These are phyloP conservation scores for Heliconius sara DNA, from an alignment of 2,888 invertebrate species.

Conservation along the genomic window DNA sequence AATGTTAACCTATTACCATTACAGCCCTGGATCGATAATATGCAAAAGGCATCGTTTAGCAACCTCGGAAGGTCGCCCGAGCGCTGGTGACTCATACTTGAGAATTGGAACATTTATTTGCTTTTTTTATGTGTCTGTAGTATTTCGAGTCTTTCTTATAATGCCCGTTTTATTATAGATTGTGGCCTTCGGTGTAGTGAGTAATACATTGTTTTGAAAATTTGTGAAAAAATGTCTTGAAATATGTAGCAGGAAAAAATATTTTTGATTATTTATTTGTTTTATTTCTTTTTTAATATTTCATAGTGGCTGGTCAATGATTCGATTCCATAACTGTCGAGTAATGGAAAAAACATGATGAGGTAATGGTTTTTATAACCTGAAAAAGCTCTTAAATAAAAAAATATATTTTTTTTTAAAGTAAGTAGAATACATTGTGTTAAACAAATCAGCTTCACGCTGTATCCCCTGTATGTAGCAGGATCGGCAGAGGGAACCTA, in stretches of 20 bases:
- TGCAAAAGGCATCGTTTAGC: constrained; percentile 70
- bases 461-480: too few relatives aligned
- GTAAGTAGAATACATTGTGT: too few relatives aligned
- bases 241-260: not conserved
- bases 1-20: constrained; percentile 50
- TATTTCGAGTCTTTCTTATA: constrained; percentile 31
- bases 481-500: too few relatives aligned
- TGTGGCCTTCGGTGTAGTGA: constrained; percentile 15
- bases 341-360: too few relatives aligned
- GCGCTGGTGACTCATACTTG: constrained; percentile 62
- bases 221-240: not conserved
- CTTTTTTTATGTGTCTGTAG: constrained; percentile 40
- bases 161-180: constrained; percentile 32
- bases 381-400: too few relatives aligned
- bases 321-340: too few relatives aligned
- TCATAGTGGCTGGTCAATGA: not conserved
- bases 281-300: too few relatives aligned
- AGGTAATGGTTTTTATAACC: too few relatives aligned
- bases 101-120: constrained; percentile 68
- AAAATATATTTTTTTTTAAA: too few relatives aligned
- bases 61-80: constrained; percentile 68
- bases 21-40: constrained; percentile 68
- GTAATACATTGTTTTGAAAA: constrained; percentile 1
- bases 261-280: not conserved
- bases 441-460: too few relatives aligned